phyloP scores from a whole-genome alignment of 2,113 vertebrate genomes.

The Menura novaehollandiae region DNA sequence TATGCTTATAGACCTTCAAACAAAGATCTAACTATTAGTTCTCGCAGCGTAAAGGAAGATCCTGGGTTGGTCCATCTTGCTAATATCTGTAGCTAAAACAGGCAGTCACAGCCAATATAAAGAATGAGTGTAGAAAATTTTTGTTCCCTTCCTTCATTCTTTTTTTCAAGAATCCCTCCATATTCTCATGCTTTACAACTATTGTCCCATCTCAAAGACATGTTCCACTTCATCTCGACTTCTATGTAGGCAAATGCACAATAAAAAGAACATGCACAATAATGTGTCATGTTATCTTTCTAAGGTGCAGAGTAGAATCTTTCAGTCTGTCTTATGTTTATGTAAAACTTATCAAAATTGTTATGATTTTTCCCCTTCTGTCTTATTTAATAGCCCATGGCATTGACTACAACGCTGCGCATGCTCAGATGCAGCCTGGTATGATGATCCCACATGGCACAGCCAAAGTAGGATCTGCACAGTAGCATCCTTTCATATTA shows the following conservation, averaged over 20 bases:
- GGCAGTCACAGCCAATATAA: rapidly evolving
- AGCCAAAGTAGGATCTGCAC: neutral
- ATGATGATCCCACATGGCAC: neutral
- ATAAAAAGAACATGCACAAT: neutral
- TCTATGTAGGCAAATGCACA: neutral
- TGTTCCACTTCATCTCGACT: neutral
- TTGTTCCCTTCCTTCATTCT: neutral
- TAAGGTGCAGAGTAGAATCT: neutral
- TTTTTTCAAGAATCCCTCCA: neutral
- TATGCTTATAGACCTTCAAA: neutral
- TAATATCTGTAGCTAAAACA: neutral
- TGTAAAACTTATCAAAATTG: neutral
- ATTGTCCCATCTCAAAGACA: neutral
- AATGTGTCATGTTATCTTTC: neutral
- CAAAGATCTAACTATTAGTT: neutral
- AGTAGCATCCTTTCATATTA: neutral
- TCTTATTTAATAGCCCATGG: neutral
- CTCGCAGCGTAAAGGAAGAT: neutral
- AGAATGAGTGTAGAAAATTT: neutral
- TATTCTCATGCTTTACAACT: neutral
- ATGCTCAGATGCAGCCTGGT: neutral
- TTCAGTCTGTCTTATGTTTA: neutral
- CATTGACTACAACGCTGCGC: neutral
- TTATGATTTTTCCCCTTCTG: neutral
- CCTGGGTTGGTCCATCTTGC: neutral